These are phyloP conservation scores for Morpho helenor DNA, from an alignment of 2,888 invertebrate species.

Conservation along the genomic window DNA sequence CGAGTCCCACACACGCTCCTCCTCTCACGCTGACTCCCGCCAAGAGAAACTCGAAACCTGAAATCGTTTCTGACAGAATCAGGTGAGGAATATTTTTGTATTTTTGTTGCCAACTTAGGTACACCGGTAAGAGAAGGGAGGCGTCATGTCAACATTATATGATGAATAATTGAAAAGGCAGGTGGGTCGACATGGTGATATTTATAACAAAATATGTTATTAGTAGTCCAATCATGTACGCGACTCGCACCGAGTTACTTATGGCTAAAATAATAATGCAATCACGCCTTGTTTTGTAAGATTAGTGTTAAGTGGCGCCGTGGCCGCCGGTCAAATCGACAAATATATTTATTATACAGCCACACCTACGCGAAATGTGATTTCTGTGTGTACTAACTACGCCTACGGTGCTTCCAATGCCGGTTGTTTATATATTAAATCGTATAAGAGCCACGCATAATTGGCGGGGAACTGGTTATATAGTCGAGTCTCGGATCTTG, in stretches of 20 bases:
- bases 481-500: constrained; percentile 26
- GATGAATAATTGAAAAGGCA: constrained; percentile 30
- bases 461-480: constrained; percentile 43
- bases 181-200: constrained; percentile 22
- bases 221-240: constrained; percentile 28
- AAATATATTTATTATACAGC: constrained; percentile 20
- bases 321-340: constrained; percentile 18
- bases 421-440: constrained; percentile 42
- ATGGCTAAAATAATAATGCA: constrained; percentile 25
- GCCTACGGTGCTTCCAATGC: constrained; percentile 37
- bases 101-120: constrained; percentile 5
- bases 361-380: constrained; percentile 26
- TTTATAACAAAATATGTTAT: constrained; percentile 22
- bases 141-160: constrained; percentile 19
- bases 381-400: constrained; percentile 27
- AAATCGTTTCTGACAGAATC: constrained; percentile 88
- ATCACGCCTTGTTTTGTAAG: constrained; percentile 27
- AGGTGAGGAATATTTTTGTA: constrained; percentile 80
- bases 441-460: constrained; percentile 43
- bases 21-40: constrained; percentile 70
- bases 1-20: constrained; percentile 84
- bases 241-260: constrained; percentile 18
- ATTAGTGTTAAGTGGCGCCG: constrained; percentile 19
- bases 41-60: constrained; percentile 88
- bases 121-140: constrained; percentile 2